A percentile compares a stretch with the other conserved stretches of the same genome.
Evolutionary conservation across 2,113 vertebrate species (phyloP).

Genomic region (Zosterops hypoxanthus): DNA sequence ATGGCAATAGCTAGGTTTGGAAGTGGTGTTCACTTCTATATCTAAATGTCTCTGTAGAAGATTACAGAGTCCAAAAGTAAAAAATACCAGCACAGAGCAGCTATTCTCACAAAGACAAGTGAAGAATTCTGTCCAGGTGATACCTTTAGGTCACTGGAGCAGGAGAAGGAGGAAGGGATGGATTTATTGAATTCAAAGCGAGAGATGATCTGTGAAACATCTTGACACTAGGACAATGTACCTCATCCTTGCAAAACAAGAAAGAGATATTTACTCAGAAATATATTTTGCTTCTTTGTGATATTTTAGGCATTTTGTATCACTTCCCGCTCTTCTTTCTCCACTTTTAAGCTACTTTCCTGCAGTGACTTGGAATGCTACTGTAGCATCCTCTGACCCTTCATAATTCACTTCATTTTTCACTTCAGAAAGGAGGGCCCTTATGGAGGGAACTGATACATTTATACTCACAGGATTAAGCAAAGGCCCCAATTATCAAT

Average conservation of each 20-base stretch:
- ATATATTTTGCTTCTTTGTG: background rate
- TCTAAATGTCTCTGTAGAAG: background rate
- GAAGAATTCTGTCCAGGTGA: background rate
- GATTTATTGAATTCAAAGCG: background rate
- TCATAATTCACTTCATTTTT: background rate
- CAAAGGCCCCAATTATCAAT: background rate
- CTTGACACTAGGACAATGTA: background rate
- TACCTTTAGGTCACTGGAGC: background rate
- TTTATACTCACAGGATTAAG: background rate
- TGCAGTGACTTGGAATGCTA: background rate
- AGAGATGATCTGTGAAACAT: background rate
- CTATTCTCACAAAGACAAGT: background rate
- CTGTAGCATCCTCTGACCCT: background rate
- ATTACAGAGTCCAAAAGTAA: background rate
- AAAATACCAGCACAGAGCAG: background rate
- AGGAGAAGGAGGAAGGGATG: background rate
- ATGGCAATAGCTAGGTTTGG: background rate
- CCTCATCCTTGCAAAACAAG: background rate
- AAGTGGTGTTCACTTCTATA: background rate
- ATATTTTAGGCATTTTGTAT: background rate
- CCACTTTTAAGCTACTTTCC: background rate
- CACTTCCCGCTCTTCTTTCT: background rate
- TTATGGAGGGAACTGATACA: background rate
- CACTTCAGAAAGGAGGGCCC: background rate
- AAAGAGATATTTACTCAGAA: background rate